Evolutionary conservation across 2,888 invertebrate species (phyloP), one percentile per base, ranked within the genome.

Genomic region (Cylindroiulus punctatus): DNA sequence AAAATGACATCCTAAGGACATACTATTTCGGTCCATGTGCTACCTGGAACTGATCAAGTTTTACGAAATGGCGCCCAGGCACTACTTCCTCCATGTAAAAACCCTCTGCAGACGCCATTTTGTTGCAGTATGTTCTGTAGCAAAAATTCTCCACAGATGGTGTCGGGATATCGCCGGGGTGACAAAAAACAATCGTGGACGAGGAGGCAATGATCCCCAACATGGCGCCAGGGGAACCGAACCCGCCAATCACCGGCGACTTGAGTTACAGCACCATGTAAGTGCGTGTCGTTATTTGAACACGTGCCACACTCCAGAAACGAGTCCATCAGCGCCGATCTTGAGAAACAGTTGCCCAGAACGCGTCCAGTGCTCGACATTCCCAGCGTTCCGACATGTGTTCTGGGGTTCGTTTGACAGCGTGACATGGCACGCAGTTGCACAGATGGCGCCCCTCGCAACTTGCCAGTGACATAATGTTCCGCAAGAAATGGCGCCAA

Each of bases 321-420:
- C 57, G 22, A 57, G 57, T 57, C 57, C 19, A 57, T 57, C 57
- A 57, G 57, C 57, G 57, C 5, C n/a, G 57, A 57, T 57, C n/a
- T n/a, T 8, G 57, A 19, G n/a, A n/a, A n/a, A 57, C n/a, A 14
- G 47, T 57, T 57, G n/a, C 57, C 2, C 3, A 57, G 14, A 57
- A 57, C 22, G 57, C 14, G n/a, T n/a, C 57, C 22, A 57, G 5
- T n/a, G 57, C 57, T 57, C 57, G n/a, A 57, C 57, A 57, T 57
- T 57, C 57, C n/a, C 57, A 2, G 22, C 57, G 57, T 57, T 57
- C 57, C 57, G n/a, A 57, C 14, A 57, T 8, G 4, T 3, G n/a
- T n/a, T 22, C 19, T 40, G 40, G 5, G 40, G 57, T 14, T 57
- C 3, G 4, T 57, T 57, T 19, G 57, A 22, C 57, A 57, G 57